Evolutionary conservation across 2,797 vertebrate species (phyloP).

Genomic region (Botia kubotai): DNA sequence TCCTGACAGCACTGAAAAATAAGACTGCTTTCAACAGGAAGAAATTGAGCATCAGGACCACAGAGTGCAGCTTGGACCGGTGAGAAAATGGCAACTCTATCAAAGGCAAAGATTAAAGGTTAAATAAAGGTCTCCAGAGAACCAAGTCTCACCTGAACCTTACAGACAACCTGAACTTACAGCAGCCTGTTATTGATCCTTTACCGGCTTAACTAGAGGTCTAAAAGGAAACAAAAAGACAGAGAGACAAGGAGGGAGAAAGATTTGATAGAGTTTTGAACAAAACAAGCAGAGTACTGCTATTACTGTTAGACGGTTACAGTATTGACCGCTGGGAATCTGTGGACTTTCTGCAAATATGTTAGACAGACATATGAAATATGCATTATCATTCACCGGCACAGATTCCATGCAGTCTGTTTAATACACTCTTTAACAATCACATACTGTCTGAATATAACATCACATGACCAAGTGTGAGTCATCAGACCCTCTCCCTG

Average conservation of each 20-base stretch:
- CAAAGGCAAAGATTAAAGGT: conserved; percentile 34
- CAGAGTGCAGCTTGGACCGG: background rate
- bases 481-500: background rate
- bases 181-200: conserved; percentile 24
- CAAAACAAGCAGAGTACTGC: background rate
- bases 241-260: background rate
- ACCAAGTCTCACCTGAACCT: conserved; percentile 19
- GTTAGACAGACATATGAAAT: background rate
- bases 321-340: background rate
- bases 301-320: background rate
- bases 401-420: background rate
- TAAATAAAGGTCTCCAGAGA: conserved; percentile 39
- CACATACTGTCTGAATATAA: conserved; percentile 1
- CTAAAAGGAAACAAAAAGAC: conserved; percentile 4
- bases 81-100: conserved; percentile 26
- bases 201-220: conserved; percentile 18
- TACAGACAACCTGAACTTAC: conserved; percentile 11
- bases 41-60: background rate
- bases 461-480: background rate
- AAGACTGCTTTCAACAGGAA: background rate
- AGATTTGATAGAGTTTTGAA: background rate
- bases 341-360: background rate
- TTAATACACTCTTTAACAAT: background rate
- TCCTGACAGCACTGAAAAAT: background rate
- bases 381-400: background rate